A percentile compares a stretch with the other conserved stretches of the same genome.
phyloP scores from a whole-genome alignment of 2,113 vertebrate species.

The Stigmatopora argus region DNA sequence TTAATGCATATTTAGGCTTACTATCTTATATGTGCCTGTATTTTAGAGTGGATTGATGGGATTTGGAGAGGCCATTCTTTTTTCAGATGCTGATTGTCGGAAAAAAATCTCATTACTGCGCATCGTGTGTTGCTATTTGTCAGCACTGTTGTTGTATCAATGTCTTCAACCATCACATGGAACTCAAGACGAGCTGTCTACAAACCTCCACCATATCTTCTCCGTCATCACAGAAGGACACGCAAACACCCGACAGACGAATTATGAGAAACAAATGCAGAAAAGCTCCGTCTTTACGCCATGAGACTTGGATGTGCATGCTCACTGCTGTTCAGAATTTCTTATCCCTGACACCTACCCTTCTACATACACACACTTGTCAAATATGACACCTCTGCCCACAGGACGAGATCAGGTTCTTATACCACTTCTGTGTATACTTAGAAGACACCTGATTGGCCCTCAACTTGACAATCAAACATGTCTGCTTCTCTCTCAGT shows the following conservation, averaged over 20 bases:
- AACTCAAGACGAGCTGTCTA: no score
- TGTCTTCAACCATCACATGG: conserved; percentile 46
- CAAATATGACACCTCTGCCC: conserved; percentile 62
- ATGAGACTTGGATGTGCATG: conserved; percentile 63
- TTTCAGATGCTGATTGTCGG: conserved; percentile 21
- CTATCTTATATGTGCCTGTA: no score
- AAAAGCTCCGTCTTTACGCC: conserved; percentile 51
- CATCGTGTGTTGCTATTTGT: conserved; percentile 2
- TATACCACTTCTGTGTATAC: conserved; percentile 22
- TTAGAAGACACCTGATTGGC: neutral
- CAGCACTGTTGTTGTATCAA: conserved; percentile 60
- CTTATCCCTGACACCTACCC: conserved; percentile 59
- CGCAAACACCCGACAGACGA: conserved; percentile 73
- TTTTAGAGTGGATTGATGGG: no score
- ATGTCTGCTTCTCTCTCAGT: conserved; percentile 10
- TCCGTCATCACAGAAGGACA: conserved; percentile 77
- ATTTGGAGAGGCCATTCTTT: conserved; percentile 53
- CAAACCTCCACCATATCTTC: conserved; percentile 72
- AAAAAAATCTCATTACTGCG: no score
- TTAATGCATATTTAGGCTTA: no score
- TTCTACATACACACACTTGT: conserved; percentile 67
- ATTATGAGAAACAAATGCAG: conserved; percentile 62
- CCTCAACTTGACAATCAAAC: neutral
- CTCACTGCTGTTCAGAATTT: conserved; percentile 64
- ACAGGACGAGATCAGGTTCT: conserved; percentile 50